Conservation (phyloP, 2,113 vertebrate genomes). For the Murina feae region DNA sequence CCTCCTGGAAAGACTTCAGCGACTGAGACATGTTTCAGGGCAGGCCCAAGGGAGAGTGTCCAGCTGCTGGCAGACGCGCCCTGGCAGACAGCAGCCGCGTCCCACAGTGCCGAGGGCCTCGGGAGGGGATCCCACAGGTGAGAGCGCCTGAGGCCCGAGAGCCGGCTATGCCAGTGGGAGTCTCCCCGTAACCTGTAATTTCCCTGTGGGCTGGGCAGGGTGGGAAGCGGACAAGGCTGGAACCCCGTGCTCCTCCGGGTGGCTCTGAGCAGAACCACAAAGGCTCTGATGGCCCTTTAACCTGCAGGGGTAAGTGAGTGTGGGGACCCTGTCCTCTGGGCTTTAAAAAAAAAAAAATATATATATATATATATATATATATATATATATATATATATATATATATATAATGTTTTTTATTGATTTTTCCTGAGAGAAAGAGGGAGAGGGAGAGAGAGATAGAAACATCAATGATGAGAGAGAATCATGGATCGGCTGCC, state of each 20-base stretch:
- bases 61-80: background rate
- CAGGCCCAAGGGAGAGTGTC: slow-evolving; percentile 49
- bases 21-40: background rate
- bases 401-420: too few relatives aligned
- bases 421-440: too few relatives aligned
- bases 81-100: background rate
- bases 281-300: background rate
- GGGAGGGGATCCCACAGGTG: slow-evolving; percentile 56
- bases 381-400: too few relatives aligned
- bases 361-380: too few relatives aligned
- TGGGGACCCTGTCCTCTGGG: background rate
- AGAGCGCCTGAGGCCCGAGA: slow-evolving; percentile 54
- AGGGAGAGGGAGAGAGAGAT: too few relatives aligned
- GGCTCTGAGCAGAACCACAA: background rate
- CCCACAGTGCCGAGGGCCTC: slow-evolving; percentile 13
- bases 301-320: background rate
- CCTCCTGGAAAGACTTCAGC: background rate
- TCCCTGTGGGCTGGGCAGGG: slow-evolving; percentile 46
- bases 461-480: too few relatives aligned
- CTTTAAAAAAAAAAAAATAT: too few relatives aligned
- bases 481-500: too few relatives aligned
- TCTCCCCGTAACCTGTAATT: slow-evolving; percentile 64
- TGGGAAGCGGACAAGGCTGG: slow-evolving; percentile 54
- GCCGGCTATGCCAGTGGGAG: slow-evolving; percentile 66
- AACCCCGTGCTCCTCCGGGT: background rate